phyloP scores from a whole-genome alignment of 2,888 invertebrate genomes.

The Phania funesta region DNA sequence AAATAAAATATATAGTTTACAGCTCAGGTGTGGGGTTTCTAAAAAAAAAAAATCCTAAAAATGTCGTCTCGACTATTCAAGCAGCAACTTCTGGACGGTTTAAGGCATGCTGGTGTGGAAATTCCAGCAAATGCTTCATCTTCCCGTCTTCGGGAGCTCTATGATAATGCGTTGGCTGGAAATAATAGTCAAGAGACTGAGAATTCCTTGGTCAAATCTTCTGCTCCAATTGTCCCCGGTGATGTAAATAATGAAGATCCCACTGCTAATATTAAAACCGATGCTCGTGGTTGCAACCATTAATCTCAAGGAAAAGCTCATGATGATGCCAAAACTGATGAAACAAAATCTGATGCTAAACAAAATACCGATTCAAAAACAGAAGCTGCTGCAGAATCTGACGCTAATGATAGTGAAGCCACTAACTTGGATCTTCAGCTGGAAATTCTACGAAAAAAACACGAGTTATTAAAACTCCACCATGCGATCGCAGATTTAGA shows the following conservation, averaged over 20 bases:
- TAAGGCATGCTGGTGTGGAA: slow-evolving; percentile 13
- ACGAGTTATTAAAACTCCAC: slow-evolving; percentile 5
- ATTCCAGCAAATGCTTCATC: slow-evolving; percentile 3
- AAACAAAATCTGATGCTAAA: background rate
- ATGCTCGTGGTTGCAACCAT: too few species aligned
- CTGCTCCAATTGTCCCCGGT: too few species aligned
- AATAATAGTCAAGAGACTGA: background rate
- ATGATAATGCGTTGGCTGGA: background rate
- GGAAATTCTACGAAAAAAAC: background rate
- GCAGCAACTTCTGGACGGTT: background rate
- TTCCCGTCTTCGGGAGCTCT: background rate
- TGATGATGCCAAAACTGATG: too few species aligned
- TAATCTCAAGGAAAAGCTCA: too few species aligned
- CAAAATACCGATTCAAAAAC: background rate
- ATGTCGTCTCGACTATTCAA: too few species aligned
- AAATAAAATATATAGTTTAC: too few species aligned
- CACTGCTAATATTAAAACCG: too few species aligned
- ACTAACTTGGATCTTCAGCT: background rate
- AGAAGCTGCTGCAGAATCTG: background rate
- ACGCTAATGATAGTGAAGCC: background rate
- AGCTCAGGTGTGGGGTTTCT: too few species aligned
- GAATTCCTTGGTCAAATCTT: background rate
- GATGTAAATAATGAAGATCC: too few species aligned
- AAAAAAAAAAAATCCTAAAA: too few species aligned
- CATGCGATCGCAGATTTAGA: background rate